Conservation (phyloP, 1,140 invertebrate genomes). For the Caenorhabditis briggsae region DNA sequence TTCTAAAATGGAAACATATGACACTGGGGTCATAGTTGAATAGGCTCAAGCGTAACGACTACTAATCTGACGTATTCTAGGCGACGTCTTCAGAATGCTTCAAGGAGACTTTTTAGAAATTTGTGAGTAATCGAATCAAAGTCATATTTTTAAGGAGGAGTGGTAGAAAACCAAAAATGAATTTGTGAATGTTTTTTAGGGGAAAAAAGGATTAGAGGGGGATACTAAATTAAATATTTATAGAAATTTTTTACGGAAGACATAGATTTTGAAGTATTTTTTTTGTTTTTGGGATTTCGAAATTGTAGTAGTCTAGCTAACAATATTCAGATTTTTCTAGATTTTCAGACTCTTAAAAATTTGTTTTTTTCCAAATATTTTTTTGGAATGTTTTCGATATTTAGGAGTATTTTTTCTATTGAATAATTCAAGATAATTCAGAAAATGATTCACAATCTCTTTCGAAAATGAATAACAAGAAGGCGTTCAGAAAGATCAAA, state of each 20-base stretch:
- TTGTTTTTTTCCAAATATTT: no score
- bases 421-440: neutral
- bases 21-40: neutral
- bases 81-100: neutral
- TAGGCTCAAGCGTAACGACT: neutral
- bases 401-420: neutral
- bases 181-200: neutral
- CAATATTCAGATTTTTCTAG: no score
- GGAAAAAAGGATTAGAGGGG: neutral
- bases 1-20: neutral
- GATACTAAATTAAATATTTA: no score
- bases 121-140: constrained; percentile 1
- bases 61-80: neutral
- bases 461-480: neutral
- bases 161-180: neutral
- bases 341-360: no score
- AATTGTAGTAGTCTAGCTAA: no score
- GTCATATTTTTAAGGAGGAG: neutral
- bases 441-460: neutral
- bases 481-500: no score
- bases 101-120: neutral
- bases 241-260: no score
- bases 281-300: no score
- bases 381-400: no score
- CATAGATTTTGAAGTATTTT: no score